A percentile compares a stretch with the other conserved stretches of the same genome.
Conservation (phyloP, 1,140 invertebrate species). For the Bicyclus anynana region DNA sequence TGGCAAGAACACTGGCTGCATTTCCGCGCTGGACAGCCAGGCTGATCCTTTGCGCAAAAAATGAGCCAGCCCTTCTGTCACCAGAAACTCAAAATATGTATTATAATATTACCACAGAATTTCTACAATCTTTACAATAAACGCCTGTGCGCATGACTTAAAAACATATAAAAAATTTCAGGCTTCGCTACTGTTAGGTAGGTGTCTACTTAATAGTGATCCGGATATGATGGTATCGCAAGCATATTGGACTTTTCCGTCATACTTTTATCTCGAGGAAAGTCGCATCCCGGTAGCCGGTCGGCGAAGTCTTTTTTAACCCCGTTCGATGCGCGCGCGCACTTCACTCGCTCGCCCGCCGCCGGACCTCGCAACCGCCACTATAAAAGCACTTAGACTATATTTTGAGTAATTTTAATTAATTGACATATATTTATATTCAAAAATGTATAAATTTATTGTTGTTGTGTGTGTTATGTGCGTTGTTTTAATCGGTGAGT, state of each 20-base stretch:
- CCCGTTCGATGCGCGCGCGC: conserved; percentile 48
- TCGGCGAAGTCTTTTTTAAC: conserved; percentile 44
- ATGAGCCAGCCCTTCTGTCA: too few species aligned
- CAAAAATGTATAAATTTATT: conserved; percentile 53
- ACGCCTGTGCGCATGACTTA: too few species aligned
- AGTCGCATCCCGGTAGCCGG: conserved; percentile 30
- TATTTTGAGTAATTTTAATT: neutral
- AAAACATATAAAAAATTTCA: too few species aligned
- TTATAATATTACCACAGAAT: too few species aligned
- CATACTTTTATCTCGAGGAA: conserved; percentile 19
- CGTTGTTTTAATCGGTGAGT: conserved; percentile 55
- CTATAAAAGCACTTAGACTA: neutral
- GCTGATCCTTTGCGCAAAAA: too few species aligned
- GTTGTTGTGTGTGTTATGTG: conserved; percentile 49
- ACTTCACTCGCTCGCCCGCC: conserved; percentile 46
- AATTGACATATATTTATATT: conserved; percentile 18
- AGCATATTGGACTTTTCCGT: neutral
- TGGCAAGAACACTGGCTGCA: too few species aligned
- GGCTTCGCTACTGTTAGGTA: too few species aligned
- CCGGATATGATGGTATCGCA: too few species aligned
- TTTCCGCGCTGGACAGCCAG: too few species aligned
- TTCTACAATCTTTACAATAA: too few species aligned
- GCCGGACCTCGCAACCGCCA: conserved; percentile 33
- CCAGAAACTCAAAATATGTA: too few species aligned
- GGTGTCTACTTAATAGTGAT: too few species aligned